Percentiles rank a stretch among this genome's conserved stretches.
These are phyloP conservation scores for Montipora sp. DNA, from an alignment of 64 coral and sea anemone species.

Conservation along the genomic window DNA sequence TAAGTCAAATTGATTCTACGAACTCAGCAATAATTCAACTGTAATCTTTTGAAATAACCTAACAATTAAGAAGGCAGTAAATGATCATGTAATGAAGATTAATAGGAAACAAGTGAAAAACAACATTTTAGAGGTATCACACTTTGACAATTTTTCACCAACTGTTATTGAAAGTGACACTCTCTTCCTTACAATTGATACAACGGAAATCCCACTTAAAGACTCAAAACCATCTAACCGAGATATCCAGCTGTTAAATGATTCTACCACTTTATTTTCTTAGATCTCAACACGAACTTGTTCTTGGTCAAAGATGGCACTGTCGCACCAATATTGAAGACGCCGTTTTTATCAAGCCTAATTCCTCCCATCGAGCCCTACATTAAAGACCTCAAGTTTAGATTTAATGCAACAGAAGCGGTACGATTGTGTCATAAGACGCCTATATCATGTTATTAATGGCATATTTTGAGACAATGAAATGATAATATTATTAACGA, in stretches of 20 bases:
- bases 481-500: too few relatives aligned
- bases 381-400: conserved; percentile 82
- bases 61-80: background rate
- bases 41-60: background rate
- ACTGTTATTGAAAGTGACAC: background rate
- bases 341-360: conserved; percentile 59
- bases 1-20: background rate
- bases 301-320: conserved; percentile 74
- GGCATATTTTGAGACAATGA: too few relatives aligned
- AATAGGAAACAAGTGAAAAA: background rate
- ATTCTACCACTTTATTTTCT: background rate
- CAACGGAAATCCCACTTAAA: background rate
- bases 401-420: conserved; percentile 84
- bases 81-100: background rate
- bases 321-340: conserved; percentile 74
- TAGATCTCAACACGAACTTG: conserved; percentile 77
- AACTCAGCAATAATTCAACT: background rate
- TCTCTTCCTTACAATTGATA: background rate
- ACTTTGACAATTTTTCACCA: background rate
- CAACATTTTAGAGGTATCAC: too few relatives aligned
- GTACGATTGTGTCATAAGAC: conserved; percentile 14
- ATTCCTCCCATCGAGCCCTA: conserved; percentile 75
- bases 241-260: background rate
- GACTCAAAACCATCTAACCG: background rate
- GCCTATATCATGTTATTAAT: too few relatives aligned